Base-by-base conservation (phyloP, 2,113 vertebrate genomes). In the Phylloscopus trochilus region DNA sequence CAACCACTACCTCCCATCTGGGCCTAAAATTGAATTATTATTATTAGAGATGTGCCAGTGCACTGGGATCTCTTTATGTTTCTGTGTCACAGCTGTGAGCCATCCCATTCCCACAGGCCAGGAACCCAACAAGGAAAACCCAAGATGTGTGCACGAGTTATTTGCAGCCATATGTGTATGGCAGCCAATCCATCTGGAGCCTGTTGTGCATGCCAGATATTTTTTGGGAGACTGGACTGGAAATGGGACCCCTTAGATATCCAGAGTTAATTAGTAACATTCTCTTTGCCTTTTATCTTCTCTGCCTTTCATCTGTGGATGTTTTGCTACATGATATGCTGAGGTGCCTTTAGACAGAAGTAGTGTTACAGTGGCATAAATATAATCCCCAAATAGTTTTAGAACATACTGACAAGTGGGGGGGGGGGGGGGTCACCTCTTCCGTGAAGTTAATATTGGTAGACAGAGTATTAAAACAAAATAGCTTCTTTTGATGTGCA, bases 401-500 rank as follows among this genome's bases (percentile, higher is more conserved):
- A 89, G 87, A 87, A 78, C 76, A 67, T 35, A 53, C 66, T 70
- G 68, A 43, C 13, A 4, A 41, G 28, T 18, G 22, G 11, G 15
- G 33, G 6, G n/a, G n/a, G 22, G 11, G 15, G 33, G 21, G 26
- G 7, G 1, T 27, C 75, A 86, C 72, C 55, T 90, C 43, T 66
- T 84, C 58, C 28, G 4, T 73, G 64, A 91, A 75, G 77, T 86
- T 89, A 96, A 93, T 90, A 72, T 67, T 67, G 78, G 70, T 58
- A 94, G 96, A 68, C 27, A 66, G 66, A 75, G 60, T 90, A 95
- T 79, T 96, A 93, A 94, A 95, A 89, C 55, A 79, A 94, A 96
- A 94, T 67, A 91, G 72, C 67, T 90, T 74, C 91, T 93, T 97
- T 93, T 96, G 90, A 97, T 94, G 91, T 93, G 64, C 76, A 97